Evolutionary conservation across 2,113 vertebrate genomes (phyloP).

Genomic region (Tragelaphus buxtoni): DNA sequence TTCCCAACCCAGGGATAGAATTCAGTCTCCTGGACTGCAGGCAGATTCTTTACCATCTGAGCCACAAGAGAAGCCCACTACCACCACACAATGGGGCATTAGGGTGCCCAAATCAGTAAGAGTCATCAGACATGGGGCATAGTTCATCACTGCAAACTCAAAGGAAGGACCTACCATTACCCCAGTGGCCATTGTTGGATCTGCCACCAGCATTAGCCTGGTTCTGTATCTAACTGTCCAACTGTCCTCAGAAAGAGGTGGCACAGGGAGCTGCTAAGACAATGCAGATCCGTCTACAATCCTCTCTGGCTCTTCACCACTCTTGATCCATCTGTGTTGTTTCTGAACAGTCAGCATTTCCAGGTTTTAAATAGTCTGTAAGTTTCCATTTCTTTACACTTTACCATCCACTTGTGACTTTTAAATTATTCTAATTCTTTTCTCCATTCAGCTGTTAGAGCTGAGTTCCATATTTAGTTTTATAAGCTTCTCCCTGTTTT

Average conservation of each 20-base stretch:
- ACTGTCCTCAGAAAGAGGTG: constrained; percentile 90
- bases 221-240: constrained; percentile 92
- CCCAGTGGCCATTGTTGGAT: constrained; percentile 89
- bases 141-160: constrained; percentile 76
- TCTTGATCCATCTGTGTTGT: constrained; percentile 80
- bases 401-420: constrained; percentile 81
- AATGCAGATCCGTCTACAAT: constrained; percentile 78
- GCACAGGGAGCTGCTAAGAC: constrained; percentile 88
- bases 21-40: background rate
- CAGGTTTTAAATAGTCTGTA: constrained; percentile 77
- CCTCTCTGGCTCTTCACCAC: constrained; percentile 77
- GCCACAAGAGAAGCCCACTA: background rate
- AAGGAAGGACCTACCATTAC: constrained; percentile 88
- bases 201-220: constrained; percentile 91
- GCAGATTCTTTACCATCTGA: background rate
- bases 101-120: constrained; percentile 76
- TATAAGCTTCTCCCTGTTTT: constrained; percentile 51
- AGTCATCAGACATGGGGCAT: background rate
- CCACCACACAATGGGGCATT: constrained; percentile 86
- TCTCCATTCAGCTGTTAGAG: constrained; percentile 79
- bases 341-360: constrained; percentile 44
- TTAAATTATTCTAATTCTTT: constrained; percentile 83
- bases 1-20: background rate
- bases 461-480: constrained; percentile 44
- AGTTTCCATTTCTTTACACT: constrained; percentile 82